Conservation (phyloP, 2,888 invertebrate species). For the Nasonia oneida region DNA sequence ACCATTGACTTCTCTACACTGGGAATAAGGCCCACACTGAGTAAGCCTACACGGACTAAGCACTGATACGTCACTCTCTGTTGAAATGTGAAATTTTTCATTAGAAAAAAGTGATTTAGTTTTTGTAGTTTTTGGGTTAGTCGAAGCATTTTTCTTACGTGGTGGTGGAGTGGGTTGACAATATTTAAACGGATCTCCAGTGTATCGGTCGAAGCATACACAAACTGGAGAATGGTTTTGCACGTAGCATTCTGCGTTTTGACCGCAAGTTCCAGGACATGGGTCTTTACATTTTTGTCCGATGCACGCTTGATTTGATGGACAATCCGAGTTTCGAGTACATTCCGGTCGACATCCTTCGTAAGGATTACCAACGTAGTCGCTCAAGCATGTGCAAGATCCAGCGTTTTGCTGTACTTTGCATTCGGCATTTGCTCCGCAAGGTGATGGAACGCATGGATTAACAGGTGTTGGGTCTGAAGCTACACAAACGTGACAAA, state of each 20-base stretch:
- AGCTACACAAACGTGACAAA: neutral
- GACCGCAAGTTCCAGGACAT: conserved; percentile 86
- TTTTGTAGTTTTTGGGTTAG: neutral
- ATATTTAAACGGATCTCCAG: conserved; percentile 82
- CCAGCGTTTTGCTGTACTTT: conserved; percentile 87
- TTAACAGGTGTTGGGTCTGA: conserved; percentile 66
- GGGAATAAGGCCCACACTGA: conserved; percentile 89
- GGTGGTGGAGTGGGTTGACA: conserved; percentile 81
- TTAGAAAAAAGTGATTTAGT: neutral
- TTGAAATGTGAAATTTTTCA: conserved; percentile 65
- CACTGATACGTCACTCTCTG: conserved; percentile 82
- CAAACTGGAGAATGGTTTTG: conserved; percentile 80
- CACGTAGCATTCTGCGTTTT: conserved; percentile 80
- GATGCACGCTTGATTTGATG: conserved; percentile 86
- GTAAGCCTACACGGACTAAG: conserved; percentile 85
- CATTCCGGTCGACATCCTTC: conserved; percentile 90
- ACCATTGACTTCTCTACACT: conserved; percentile 87
- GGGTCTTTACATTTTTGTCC: conserved; percentile 89
- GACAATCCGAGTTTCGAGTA: conserved; percentile 88
- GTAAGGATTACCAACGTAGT: conserved; percentile 87
- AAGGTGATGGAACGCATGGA: conserved; percentile 87
- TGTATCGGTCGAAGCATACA: conserved; percentile 76
- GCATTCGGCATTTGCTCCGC: conserved; percentile 89
- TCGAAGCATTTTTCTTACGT: conserved; percentile 80
- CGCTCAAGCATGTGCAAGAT: conserved; percentile 87